Evolutionary conservation across 2,797 vertebrate genomes (phyloP), one percentile per base, ranked within the genome.

Genomic region (Sebastes taczanowskii): DNA sequence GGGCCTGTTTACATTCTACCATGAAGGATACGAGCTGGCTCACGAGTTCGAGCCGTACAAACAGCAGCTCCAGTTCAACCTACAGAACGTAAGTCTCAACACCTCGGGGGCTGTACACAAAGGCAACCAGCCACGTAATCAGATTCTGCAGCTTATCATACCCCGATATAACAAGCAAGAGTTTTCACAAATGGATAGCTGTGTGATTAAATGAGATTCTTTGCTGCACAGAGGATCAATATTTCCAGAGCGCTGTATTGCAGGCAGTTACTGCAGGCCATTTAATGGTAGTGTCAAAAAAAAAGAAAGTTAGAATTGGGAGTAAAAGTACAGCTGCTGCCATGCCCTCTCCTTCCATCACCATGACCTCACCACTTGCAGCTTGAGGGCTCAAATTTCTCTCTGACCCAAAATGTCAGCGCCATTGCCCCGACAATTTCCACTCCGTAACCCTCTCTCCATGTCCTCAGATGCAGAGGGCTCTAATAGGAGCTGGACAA

Each of bases 1-100:
- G 94, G 98, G 98, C n/a, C 90, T 99, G 88, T 99, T 99, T 93
- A 99, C 98, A 0, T 99, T 99, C 95, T 99, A 99, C 95, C 98
- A 99, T 6, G 98, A 99, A 94, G 98, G 98, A 90, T 99, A 99
- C 53, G 98, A 99, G 89, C 95, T 99, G 86, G 98, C 98, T 80
- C 97, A 98, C 77, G 98, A 99, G 86, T 99, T 99, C 86, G 97
- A 98, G 63, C 98, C 98, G 0, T 99, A 99, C 92, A 99, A 99
- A 88, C 97, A 99, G 66, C 98, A 99, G 89, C 95, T 99, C 75
- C 98, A 99, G 92, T 99, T 99, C 96, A 99, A 99, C 95, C 95
- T 99, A 69, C 98, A 99, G 91, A 99, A 99, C 7, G 98, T 99
- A 96, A 98, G 97, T 92, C 77, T 78, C 68, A 18, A 42, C 88